phyloP scores from a whole-genome alignment of 2,797 vertebrate species.

The Rhabdomys pumilio region DNA sequence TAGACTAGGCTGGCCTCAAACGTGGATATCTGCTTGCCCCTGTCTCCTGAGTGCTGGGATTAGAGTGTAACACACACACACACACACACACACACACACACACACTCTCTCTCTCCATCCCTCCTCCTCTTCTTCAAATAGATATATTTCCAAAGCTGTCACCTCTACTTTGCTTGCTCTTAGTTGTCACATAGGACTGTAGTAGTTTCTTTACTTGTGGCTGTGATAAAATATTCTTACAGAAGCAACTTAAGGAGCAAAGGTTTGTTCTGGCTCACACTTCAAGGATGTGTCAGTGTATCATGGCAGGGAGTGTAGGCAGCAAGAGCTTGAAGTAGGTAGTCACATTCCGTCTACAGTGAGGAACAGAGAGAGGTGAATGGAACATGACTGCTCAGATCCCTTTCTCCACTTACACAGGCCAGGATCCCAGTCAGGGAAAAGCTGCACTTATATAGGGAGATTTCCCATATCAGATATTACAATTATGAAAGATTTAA shows the following conservation, averaged over 20 bases:
- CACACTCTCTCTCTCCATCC: no score
- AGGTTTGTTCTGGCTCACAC: neutral
- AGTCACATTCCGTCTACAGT: no score
- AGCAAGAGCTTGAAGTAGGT: neutral
- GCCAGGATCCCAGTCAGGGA: neutral
- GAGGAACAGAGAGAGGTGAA: neutral
- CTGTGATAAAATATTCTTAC: neutral
- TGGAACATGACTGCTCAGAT: neutral
- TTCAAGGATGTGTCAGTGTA: neutral
- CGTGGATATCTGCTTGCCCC: no score
- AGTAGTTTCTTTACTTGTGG: neutral
- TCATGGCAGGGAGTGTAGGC: neutral
- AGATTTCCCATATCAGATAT: neutral
- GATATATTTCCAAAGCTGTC: neutral
- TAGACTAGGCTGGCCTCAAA: no score
- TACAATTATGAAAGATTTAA: neutral
- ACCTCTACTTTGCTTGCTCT: neutral
- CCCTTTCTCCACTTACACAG: neutral
- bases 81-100: neutral
- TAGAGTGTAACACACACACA: neutral
- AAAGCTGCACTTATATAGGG: neutral
- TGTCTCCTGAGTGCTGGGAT: no score
- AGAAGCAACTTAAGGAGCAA: neutral
- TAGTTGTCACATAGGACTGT: neutral
- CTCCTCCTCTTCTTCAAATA: neutral